Evolutionary conservation across 2,888 invertebrate species (phyloP).

Genomic region (Neoitamus cyanurus): DNA sequence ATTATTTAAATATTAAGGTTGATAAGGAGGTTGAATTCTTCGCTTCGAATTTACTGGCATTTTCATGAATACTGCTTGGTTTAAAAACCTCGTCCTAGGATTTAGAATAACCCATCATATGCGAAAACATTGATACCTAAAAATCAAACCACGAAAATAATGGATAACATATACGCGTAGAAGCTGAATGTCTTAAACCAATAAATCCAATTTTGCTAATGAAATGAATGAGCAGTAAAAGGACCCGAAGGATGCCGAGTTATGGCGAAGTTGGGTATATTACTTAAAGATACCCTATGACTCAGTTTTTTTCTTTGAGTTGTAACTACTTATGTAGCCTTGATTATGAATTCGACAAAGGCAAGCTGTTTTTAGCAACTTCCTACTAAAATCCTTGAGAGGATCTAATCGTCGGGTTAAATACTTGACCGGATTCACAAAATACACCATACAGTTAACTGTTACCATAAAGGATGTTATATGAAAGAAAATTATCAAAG

Average conservation of each 20-base stretch:
- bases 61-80: no score
- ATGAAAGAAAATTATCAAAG: neutral
- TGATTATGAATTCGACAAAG: neutral
- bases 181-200: no score
- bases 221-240: neutral
- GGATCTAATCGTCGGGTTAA: neutral
- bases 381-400: neutral
- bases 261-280: neutral
- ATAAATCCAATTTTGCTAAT: no score
- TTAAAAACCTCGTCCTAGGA: no score
- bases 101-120: no score
- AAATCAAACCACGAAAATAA: no score
- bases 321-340: neutral
- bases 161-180: no score
- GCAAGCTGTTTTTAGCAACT: neutral
- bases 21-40: no score
- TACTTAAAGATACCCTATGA: neutral
- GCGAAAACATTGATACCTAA: no score
- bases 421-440: neutral
- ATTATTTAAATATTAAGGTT: no score
- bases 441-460: neutral
- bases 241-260: neutral
- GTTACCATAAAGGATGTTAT: neutral
- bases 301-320: neutral
- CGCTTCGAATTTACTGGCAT: no score